Evolutionary conservation across 2,113 vertebrate genomes (phyloP), one percentile per base, ranked within the genome.

Genomic region (Pedetes capensis): DNA sequence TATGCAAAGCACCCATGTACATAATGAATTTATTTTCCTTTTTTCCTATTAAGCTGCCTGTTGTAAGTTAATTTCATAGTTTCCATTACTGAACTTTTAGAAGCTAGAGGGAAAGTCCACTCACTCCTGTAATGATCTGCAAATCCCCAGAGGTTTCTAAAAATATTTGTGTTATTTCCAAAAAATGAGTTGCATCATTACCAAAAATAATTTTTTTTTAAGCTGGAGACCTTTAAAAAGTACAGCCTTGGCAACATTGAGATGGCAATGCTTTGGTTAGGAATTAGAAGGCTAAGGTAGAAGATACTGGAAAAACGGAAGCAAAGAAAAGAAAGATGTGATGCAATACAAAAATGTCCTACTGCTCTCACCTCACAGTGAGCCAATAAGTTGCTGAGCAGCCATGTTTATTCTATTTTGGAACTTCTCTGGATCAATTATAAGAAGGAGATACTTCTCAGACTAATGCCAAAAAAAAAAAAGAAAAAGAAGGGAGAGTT

Each of bases 111-210:
- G 25, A 39, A 85, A 53, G n/a, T 29, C 63, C 53, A 27, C 23
- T 69, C 44, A 29, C 25, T 10, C n/a, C 49, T 53, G 18, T 9
- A 20, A 3, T 53, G 47, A 13, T 69, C 61, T 76, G 11, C 20
- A 87, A 76, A 75, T 86, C 42, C 27, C 79, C 59, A 92, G 79
- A 51, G 80, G 42, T 61, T 84, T 92, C 63, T 94, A 59, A 89
- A 94, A 80, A 37, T 59, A 71, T 32, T 51, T 59, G 47, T 2
- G 14, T 87, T 51, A 47, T 74, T 87, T n/a, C 32, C 69, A 9
- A 32, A 39, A 74, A 47, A 25, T 75, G 12, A 8, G 32, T 47
- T 88, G 12, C 14, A 47, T 81, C 25, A 61, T 76, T 82, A 59
- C 37, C 68, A 37, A 61, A 74, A 64, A 75, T 22, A 51, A 71